These are phyloP conservation scores for Archegozetes longisetosus DNA, from an alignment of 1,140 invertebrate genomes.

Conservation along the genomic window DNA sequence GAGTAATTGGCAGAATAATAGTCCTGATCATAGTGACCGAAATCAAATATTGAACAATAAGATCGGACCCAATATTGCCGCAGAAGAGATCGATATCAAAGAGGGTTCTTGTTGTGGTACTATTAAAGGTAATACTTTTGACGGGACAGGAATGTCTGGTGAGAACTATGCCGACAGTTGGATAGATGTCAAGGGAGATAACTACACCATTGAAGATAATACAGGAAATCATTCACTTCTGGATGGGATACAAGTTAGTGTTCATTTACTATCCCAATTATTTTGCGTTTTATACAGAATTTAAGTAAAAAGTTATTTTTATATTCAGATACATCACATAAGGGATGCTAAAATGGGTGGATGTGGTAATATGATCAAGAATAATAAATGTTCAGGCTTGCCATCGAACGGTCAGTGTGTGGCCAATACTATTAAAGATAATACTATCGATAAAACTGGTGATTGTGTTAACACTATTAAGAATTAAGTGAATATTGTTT, in stretches of 20 bases:
- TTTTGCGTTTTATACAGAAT: background rate
- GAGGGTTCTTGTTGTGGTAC: background rate
- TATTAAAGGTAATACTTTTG: slow-evolving; percentile 1
- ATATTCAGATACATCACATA: background rate
- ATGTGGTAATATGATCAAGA: background rate
- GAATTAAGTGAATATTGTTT: background rate
- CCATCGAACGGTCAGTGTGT: background rate
- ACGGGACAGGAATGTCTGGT: slow-evolving; percentile 4
- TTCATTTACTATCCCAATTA: background rate
- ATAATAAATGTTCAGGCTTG: background rate
- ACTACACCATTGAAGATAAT: slow-evolving; percentile 1
- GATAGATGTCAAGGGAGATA: slow-evolving; percentile 7
- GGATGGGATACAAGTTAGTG: slow-evolving; percentile 1
- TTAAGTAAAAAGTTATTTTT: background rate
- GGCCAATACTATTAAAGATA: background rate
- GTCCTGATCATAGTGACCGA: background rate
- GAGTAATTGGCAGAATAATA: background rate
- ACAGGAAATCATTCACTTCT: background rate
- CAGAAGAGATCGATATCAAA: slow-evolving; percentile 1
- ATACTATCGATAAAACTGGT: too few relatives aligned
- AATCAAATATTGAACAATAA: background rate
- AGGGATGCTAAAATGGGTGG: background rate
- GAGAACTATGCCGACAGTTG: slow-evolving; percentile 3
- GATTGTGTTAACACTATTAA: background rate
- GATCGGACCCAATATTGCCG: slow-evolving; percentile 3